Evolutionary conservation across 1,140 invertebrate genomes (phyloP).

Genomic region (Trichogramma pretiosum): DNA sequence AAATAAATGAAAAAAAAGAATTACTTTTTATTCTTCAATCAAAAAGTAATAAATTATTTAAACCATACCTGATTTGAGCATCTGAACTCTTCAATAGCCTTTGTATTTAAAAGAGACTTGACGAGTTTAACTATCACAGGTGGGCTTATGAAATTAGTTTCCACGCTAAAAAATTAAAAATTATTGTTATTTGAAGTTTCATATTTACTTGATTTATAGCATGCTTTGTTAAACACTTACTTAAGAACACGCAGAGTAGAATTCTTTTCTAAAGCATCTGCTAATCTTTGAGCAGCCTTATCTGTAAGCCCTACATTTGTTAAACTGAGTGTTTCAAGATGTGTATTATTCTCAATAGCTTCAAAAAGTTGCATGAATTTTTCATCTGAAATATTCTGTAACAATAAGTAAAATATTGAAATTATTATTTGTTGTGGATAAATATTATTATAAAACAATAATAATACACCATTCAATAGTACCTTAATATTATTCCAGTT

Average conservation of each 20-base stretch:
- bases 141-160: conserved; percentile 92
- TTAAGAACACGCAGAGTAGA: conserved; percentile 81
- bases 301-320: conserved; percentile 91
- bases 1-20: neutral
- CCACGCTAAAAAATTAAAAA: conserved; percentile 54
- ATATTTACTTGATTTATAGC: neutral
- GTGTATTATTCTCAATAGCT: conserved; percentile 80
- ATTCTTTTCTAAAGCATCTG: conserved; percentile 79
- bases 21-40: neutral
- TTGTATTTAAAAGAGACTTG: conserved; percentile 74
- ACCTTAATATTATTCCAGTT: conserved; percentile 98
- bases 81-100: conserved; percentile 84
- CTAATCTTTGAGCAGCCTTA: conserved; percentile 70
- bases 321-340: conserved; percentile 83
- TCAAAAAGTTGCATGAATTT: conserved; percentile 85
- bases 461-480: conserved; percentile 17
- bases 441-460: conserved; percentile 8
- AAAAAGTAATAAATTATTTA: neutral
- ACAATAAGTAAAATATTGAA: conserved; percentile 17
- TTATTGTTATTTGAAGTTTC: too few relatives aligned
- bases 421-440: too few relatives aligned
- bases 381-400: conserved; percentile 93
- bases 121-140: conserved; percentile 75
- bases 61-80: conserved; percentile 82
- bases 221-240: conserved; percentile 34